Evolutionary conservation across 2,113 vertebrate genomes (phyloP).

Genomic region (Coreoperca whiteheadi): DNA sequence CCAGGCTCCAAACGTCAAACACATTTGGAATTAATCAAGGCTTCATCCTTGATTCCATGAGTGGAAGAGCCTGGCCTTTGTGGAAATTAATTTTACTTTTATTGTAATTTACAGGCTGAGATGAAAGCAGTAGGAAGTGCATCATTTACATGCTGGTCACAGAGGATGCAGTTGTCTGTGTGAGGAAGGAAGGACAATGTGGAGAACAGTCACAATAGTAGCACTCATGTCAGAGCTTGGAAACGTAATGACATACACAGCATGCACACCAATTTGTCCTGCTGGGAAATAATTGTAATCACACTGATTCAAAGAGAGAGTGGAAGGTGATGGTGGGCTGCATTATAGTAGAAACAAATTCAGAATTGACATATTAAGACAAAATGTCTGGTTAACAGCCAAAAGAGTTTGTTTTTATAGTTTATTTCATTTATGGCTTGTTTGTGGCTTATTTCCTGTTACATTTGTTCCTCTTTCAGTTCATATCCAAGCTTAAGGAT

Average conservation of each 20-base stretch:
- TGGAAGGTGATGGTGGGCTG: background rate
- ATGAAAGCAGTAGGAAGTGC: constrained; percentile 7
- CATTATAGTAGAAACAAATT: background rate
- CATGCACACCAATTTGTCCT: constrained; percentile 28
- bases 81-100: constrained; percentile 39
- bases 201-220: constrained; percentile 36
- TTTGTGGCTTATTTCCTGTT: constrained; percentile 2
- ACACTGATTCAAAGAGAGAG: constrained; percentile 19
- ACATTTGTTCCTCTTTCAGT: background rate
- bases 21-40: constrained; percentile 42
- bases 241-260: constrained; percentile 47
- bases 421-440: constrained; percentile 1
- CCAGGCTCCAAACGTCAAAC: constrained; percentile 23
- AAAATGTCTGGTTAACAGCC: background rate
- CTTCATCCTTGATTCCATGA: constrained; percentile 23
- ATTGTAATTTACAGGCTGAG: constrained; percentile 37
- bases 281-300: constrained; percentile 51
- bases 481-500: background rate
- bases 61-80: background rate
- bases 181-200: constrained; percentile 2
- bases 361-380: background rate
- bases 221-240: constrained; percentile 38
- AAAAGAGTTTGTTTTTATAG: background rate
- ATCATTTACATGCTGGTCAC: constrained; percentile 29
- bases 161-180: constrained; percentile 8